Conservation (phyloP, 2,888 invertebrate genomes). For the Gasteruption jaculator region DNA sequence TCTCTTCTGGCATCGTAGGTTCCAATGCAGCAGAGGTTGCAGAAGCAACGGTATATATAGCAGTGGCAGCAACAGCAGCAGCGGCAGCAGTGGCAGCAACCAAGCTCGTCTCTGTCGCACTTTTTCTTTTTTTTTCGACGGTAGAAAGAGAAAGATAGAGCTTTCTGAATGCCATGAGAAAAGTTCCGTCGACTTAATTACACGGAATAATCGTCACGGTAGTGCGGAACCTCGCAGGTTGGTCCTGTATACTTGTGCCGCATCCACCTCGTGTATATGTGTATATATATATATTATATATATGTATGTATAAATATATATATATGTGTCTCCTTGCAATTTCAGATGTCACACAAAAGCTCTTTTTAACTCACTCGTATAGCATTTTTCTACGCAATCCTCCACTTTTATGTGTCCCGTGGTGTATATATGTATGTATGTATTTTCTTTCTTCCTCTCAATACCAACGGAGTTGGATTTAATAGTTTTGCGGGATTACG, state of each 20-base stretch:
- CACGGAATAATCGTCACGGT: conserved; percentile 60
- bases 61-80: no score
- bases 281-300: no score
- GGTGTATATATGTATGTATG: no score
- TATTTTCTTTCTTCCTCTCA: no score
- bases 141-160: conserved; percentile 16
- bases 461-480: no score
- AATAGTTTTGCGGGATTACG: no score
- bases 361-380: not conserved
- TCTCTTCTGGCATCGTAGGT: conserved; percentile 8
- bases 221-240: conserved; percentile 30
- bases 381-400: conserved; percentile 11
- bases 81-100: no score
- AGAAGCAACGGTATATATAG: no score
- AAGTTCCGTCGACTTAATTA: conserved; percentile 59
- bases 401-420: no score
- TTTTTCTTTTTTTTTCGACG: conserved; percentile 22
- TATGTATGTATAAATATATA: no score
- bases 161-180: conserved; percentile 47
- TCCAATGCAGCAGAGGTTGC: no score
- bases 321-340: no score
- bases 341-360: conserved; percentile 29
- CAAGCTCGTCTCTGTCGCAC: conserved; percentile 13
- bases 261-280: conserved; percentile 2
- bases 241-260: conserved; percentile 1